Evolutionary conservation across 2,888 invertebrate species (phyloP).

Genomic region (Drosophila setosimentum): DNA sequence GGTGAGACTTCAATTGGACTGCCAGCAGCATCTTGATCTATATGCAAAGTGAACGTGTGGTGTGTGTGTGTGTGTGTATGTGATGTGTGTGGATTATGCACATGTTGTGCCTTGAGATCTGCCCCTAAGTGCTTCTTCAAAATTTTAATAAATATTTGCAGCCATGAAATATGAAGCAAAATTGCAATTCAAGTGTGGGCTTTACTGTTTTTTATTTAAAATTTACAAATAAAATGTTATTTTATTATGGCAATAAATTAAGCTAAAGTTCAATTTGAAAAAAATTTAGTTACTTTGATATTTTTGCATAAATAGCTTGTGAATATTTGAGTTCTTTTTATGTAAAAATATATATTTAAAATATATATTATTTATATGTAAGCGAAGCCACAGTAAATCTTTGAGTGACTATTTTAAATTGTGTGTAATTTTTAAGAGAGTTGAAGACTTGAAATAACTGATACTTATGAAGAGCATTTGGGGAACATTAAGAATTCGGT

Average conservation of each 20-base stretch:
- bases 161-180: slow-evolving; percentile 50
- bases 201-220: slow-evolving; percentile 11
- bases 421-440: too few species aligned
- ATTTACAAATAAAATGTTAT: slow-evolving; percentile 29
- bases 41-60: slow-evolving; percentile 56
- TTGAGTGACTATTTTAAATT: too few species aligned
- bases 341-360: too few species aligned
- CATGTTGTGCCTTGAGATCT: slow-evolving; percentile 62
- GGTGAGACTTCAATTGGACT: slow-evolving; percentile 7
- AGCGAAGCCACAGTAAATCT: too few species aligned
- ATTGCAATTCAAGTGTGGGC: slow-evolving; percentile 23
- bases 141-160: slow-evolving; percentile 67
- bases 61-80: slow-evolving; percentile 10
- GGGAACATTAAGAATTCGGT: too few species aligned
- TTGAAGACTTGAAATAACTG: too few species aligned
- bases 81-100: slow-evolving; percentile 59
- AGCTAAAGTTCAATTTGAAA: slow-evolving; percentile 5
- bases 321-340: not conserved
- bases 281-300: not conserved
- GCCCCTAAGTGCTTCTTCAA: slow-evolving; percentile 39
- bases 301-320: not conserved
- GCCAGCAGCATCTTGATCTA: slow-evolving; percentile 58
- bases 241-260: slow-evolving; percentile 41
- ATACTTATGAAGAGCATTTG: too few species aligned
- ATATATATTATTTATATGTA: too few species aligned